Evolutionary conservation across 2,797 vertebrate genomes (phyloP).

Genomic region (Galagoides demidoff): DNA sequence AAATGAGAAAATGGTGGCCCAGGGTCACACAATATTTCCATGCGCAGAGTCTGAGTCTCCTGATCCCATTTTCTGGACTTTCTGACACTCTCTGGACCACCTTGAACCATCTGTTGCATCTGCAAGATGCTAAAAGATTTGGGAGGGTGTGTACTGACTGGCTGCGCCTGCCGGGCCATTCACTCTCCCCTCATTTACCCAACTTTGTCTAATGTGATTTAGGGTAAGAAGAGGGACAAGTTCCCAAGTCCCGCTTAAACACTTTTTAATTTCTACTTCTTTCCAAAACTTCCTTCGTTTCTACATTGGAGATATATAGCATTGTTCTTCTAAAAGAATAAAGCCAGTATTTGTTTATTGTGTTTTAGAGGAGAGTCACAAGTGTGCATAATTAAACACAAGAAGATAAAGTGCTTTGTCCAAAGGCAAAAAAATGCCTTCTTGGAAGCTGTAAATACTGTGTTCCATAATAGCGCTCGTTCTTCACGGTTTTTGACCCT

Average conservation of each 20-base stretch:
- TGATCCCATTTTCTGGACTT: not conserved
- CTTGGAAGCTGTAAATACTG: not conserved
- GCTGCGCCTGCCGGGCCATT: not conserved
- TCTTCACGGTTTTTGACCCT: not conserved
- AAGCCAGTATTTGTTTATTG: slow-evolving; percentile 40
- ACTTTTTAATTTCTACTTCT: not conserved
- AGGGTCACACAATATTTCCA: not conserved
- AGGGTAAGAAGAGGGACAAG: not conserved
- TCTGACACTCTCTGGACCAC: not conserved
- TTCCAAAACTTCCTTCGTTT: slow-evolving; percentile 15
- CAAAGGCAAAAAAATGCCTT: not conserved
- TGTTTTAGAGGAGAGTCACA: slow-evolving; percentile 50
- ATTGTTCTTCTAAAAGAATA: slow-evolving; percentile 53
- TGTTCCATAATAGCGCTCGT: not conserved
- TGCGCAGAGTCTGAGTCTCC: not conserved
- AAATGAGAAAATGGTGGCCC: not conserved
- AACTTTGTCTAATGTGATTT: not conserved
- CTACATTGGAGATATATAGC: not conserved
- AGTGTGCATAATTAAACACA: slow-evolving; percentile 36
- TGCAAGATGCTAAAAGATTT: not conserved
- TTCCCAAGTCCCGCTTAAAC: not conserved
- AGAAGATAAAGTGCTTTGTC: slow-evolving; percentile 34
- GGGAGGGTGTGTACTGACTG: not conserved
- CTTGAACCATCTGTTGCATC: not conserved
- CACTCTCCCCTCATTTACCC: not conserved